These are phyloP conservation scores for Thripadectes ignobilis DNA, from an alignment of 2,797 vertebrate genomes.

Conservation along the genomic window DNA sequence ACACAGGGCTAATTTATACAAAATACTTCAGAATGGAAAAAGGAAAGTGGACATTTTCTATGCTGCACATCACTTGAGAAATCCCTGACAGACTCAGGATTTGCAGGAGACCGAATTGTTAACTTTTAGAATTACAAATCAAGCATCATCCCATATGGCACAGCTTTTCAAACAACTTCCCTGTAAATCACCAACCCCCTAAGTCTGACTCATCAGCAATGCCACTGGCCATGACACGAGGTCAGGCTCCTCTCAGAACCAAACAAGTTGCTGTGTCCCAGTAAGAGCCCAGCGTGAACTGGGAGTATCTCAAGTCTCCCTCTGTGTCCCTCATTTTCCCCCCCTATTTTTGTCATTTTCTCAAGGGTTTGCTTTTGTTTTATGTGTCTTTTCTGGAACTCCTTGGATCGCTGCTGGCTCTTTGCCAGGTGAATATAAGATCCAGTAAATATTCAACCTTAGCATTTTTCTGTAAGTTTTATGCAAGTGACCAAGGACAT, in stretches of 20 bases:
- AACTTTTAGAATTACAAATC: constrained; percentile 51
- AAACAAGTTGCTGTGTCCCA: background rate
- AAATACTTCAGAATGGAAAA: background rate
- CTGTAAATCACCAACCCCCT: background rate
- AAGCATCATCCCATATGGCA: constrained; percentile 3
- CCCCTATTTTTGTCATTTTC: background rate
- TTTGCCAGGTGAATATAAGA: background rate
- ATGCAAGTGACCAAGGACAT: background rate
- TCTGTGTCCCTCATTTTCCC: rapidly evolving
- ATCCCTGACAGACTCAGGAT: constrained; percentile 9
- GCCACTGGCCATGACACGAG: background rate
- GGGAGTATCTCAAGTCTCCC: background rate
- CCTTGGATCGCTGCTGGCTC: background rate
- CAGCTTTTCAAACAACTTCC: constrained; percentile 2
- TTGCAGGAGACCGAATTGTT: constrained; percentile 17
- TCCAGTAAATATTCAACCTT: background rate
- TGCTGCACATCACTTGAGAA: constrained; percentile 20
- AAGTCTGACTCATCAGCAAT: background rate
- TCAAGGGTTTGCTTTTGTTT: background rate
- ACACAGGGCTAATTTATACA: background rate
- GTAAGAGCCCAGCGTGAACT: background rate
- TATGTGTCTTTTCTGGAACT: background rate
- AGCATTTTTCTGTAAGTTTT: background rate
- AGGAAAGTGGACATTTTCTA: background rate
- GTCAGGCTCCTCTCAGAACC: background rate